Percentiles rank a stretch among this genome's conserved stretches.
phyloP scores from a whole-genome alignment of 2,797 vertebrate species.

The Tinamus major region DNA sequence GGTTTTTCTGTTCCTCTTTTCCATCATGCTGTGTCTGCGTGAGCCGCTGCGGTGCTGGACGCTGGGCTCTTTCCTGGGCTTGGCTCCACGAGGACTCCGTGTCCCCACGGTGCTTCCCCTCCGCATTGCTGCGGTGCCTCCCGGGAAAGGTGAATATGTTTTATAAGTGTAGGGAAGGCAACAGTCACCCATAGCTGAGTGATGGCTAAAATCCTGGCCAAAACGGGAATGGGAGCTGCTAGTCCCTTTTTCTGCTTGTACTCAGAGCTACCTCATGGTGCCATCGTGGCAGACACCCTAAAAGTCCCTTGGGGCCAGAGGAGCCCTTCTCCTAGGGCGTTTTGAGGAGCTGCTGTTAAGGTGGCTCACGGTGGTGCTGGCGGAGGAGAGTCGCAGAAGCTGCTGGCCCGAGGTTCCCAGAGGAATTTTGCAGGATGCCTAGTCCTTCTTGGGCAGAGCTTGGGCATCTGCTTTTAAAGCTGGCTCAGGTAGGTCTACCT shows the following conservation, averaged over 20 bases:
- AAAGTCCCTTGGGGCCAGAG: not conserved
- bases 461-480: not conserved
- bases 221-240: not conserved
- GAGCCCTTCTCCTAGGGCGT: not conserved
- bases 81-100: not conserved
- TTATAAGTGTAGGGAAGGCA: not conserved
- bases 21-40: not conserved
- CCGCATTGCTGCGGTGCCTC: not conserved
- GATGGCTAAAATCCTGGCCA: not conserved
- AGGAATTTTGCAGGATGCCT: not conserved
- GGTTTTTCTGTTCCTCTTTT: not conserved
- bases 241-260: not conserved
- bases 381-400: not conserved
- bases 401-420: not conserved
- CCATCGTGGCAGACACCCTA: not conserved
- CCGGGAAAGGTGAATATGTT: not conserved
- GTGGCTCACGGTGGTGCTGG: not conserved
- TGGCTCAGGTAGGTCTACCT: not conserved
- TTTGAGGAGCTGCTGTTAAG: not conserved
- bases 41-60: not conserved
- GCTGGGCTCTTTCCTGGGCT: not conserved
- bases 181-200: not conserved
- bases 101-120: not conserved
- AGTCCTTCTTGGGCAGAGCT: not conserved
- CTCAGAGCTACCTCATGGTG: not conserved